Base-by-base conservation (phyloP, 1,140 invertebrate species). In the Pseudomyrmex pallidus region DNA sequence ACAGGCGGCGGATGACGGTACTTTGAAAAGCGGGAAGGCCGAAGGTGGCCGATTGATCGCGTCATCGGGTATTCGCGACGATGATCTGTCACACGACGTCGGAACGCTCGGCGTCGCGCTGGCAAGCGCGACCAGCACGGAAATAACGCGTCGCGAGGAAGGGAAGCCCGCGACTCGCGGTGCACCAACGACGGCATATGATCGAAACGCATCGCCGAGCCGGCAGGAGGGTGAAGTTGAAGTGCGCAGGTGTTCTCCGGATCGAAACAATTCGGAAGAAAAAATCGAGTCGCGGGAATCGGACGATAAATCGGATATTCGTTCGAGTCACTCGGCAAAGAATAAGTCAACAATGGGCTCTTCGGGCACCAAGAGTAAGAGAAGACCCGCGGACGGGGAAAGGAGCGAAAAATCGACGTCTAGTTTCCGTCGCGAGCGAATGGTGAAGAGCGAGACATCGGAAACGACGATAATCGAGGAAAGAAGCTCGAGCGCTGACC, bases 21-120 rank as follows among this genome's bases (percentile, higher is more conserved):
- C 13, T 70, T 57, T 20, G 54, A 48, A 13, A 2, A 35, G 2
- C 25, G 25, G 15, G 35, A 35, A 10, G 1, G 8, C n/a, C 64
- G 54, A 48, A 4, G 5, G 3, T 54, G 76, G 54, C n/a, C 66
- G 54, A 62, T 72, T 22, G 66, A 61, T 80, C 76, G 44, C 76
- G 76, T 80, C 76, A 80, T 70, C 76, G 76, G 76, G 20, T 80
- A 80, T 80, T 80, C 76, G 76, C 66, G 76, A 78, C 76, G 76
- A 70, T 78, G 76, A 78, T 78, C 76, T 35, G 76, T 59, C 76
- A 70, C 54, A 63, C 76, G 54, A 12, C 63, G 66, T 56, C 74
- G 74, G 74, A 15, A 72, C 66, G 76, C 76, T n/a, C 66, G 54
- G 56, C 76, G 66, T 80, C 66, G 44, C 66, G 66, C 44, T 80